A percentile compares a stretch with the other conserved stretches of the same genome.
Evolutionary conservation across 2,888 invertebrate genomes (phyloP).

Genomic region (Parthenolecanium corni): DNA sequence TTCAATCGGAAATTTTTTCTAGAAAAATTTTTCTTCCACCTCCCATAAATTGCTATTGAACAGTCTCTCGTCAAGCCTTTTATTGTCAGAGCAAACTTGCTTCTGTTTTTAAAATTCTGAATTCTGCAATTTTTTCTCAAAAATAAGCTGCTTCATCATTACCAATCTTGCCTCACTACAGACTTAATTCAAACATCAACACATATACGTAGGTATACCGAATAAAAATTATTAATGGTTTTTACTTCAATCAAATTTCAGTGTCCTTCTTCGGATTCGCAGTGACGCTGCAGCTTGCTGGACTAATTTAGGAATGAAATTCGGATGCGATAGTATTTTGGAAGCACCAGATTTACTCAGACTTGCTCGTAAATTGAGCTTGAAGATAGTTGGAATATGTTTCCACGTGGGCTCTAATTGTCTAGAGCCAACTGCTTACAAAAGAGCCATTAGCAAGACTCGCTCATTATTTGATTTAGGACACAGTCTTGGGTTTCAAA

Average conservation of each 20-base stretch:
- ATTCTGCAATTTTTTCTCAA: too few species aligned
- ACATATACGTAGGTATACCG: too few species aligned
- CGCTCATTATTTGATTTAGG: conserved; percentile 63
- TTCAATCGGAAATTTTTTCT: too few species aligned
- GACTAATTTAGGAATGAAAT: conserved; percentile 85
- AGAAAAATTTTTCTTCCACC: too few species aligned
- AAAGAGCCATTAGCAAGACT: conserved; percentile 61
- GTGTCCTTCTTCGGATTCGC: conserved; percentile 76
- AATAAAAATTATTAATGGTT: too few species aligned
- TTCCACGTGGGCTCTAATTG: conserved; percentile 95
- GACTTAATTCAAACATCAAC: too few species aligned
- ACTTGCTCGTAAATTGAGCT: conserved; percentile 58
- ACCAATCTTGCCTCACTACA: too few species aligned
- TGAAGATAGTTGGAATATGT: conserved; percentile 54
- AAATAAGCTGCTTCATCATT: too few species aligned
- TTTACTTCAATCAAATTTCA: conserved; percentile 40
- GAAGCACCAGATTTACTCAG: conserved; percentile 65
- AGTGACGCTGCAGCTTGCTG: conserved; percentile 74
- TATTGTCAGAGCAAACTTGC: too few species aligned
- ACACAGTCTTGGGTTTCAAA: conserved; percentile 57
- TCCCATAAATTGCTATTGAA: too few species aligned
- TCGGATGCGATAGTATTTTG: conserved; percentile 69
- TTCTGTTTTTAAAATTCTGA: too few species aligned
- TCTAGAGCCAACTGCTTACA: conserved; percentile 65
- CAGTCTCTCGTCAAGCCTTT: too few species aligned